These are phyloP conservation scores for Dusona sp. DNA, from an alignment of 2,888 invertebrate genomes.

Conservation along the genomic window DNA sequence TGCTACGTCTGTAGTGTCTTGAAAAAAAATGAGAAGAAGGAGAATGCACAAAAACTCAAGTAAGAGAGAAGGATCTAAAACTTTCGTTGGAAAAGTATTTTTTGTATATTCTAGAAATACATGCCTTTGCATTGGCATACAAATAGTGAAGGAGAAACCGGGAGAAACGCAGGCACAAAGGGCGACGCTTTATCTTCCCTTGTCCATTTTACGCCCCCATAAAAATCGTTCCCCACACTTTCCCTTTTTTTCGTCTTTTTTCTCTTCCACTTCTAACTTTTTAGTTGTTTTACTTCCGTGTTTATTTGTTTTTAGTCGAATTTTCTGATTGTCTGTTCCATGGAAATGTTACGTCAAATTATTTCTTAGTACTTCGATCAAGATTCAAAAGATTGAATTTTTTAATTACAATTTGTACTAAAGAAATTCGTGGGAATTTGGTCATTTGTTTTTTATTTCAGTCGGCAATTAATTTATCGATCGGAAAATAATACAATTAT, in stretches of 20 bases:
- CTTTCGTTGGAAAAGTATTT: slow-evolving; percentile 19
- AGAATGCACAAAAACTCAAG: slow-evolving; percentile 30
- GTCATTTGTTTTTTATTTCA: neutral
- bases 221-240: slow-evolving; percentile 68
- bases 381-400: neutral
- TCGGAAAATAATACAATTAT: neutral
- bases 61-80: slow-evolving; percentile 26
- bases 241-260: slow-evolving; percentile 38
- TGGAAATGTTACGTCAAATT: no score
- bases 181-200: slow-evolving; percentile 1
- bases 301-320: neutral
- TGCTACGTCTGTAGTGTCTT: neutral
- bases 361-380: neutral
- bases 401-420: neutral
- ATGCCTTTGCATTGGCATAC: neutral
- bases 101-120: slow-evolving; percentile 5
- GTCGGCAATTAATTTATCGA: neutral
- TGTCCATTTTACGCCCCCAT: slow-evolving; percentile 68
- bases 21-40: slow-evolving; percentile 44
- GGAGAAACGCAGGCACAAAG: slow-evolving; percentile 63
- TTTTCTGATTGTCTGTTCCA: no score
- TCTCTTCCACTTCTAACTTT: slow-evolving; percentile 14
- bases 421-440: neutral
- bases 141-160: slow-evolving; percentile 30
- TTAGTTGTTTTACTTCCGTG: neutral